Evolutionary conservation across 2,888 invertebrate genomes (phyloP).

Genomic region (Operophtera brumata): DNA sequence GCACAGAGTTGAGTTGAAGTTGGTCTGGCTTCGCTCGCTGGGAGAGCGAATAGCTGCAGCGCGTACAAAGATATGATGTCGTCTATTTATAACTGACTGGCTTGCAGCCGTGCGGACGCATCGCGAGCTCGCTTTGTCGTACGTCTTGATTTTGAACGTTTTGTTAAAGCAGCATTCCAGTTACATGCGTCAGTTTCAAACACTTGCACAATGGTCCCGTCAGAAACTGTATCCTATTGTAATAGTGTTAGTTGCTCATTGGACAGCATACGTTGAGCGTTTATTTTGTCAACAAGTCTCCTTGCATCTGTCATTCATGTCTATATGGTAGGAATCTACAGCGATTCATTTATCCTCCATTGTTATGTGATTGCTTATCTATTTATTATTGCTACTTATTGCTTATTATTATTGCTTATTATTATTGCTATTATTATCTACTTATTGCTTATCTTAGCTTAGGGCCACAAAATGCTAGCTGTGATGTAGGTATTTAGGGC

Average conservation of each 20-base stretch:
- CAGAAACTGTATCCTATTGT: constrained; percentile 17
- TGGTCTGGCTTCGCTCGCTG: constrained; percentile 65
- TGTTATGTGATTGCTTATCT: neutral
- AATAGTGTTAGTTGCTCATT: constrained; percentile 12
- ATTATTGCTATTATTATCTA: too few relatives aligned
- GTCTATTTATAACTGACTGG: constrained; percentile 73
- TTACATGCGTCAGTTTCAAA: constrained; percentile 31
- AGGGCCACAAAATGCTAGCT: too few relatives aligned
- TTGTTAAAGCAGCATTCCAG: constrained; percentile 39
- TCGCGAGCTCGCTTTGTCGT: constrained; percentile 56
- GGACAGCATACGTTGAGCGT: constrained; percentile 8
- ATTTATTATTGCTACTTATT: too few relatives aligned
- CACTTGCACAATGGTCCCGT: constrained; percentile 33
- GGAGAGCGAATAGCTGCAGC: constrained; percentile 66
- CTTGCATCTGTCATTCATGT: neutral
- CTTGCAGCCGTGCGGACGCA: constrained; percentile 64
- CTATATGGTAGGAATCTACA: neutral
- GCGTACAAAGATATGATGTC: constrained; percentile 67
- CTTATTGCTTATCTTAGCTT: too few relatives aligned
- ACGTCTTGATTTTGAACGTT: constrained; percentile 61
- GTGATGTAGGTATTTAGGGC: too few relatives aligned
- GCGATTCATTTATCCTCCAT: neutral
- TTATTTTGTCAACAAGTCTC: constrained; percentile 7
- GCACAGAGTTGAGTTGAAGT: constrained; percentile 45
- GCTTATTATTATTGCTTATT: too few relatives aligned